Evolutionary conservation across 2,888 invertebrate genomes (phyloP), one percentile per base, ranked within the genome.

Genomic region (Pyrochroa serraticornis): DNA sequence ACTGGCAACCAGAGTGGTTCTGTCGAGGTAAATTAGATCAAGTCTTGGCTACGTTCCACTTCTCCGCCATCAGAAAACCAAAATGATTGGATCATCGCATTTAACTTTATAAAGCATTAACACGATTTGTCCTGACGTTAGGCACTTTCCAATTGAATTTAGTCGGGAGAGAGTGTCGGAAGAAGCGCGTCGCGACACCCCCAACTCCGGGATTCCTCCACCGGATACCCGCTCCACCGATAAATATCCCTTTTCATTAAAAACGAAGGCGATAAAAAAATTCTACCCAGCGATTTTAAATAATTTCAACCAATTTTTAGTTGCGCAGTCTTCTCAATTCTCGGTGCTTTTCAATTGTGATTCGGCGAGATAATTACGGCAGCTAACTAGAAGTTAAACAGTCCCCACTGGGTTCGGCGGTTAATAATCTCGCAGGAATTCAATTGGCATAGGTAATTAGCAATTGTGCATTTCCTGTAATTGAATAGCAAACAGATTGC

Each of bases 91-190:
- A 72, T 75, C 72, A 68, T 72, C 71, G 71, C 68, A 66, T 72
- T 71, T 72, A 73, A 74, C 72, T 73, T 70, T 64, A 67, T 72
- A 71, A 71, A 70, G 70, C 70, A 73, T 73, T 73, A 74, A 73
- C 71, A 60, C 70, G 68, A 70, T 71, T 72, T 70, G 63, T 66
- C 66, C 63, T 67, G 63, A 66, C 63, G 66, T 69, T 65, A 68
- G 69, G 64, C 66, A 66, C 66, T 66, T 71, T 68, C 64, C 70
- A 69, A 70, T 72, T 69, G 66, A 71, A 70, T 71, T 69, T 63
- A 47, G 42, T 36, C 42, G 32, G 51, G 43, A 37, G 41, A 41
- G 42, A 35, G 44, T 38, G 31, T 36, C 38, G 33, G 44, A 54
- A 50, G 39, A 41, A 41, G 36, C 43, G 22, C 1, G 22, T 10